Evolutionary conservation across 2,113 vertebrate genomes (phyloP), one percentile per base, ranked within the genome.

Genomic region (Cichladusa arquata): DNA sequence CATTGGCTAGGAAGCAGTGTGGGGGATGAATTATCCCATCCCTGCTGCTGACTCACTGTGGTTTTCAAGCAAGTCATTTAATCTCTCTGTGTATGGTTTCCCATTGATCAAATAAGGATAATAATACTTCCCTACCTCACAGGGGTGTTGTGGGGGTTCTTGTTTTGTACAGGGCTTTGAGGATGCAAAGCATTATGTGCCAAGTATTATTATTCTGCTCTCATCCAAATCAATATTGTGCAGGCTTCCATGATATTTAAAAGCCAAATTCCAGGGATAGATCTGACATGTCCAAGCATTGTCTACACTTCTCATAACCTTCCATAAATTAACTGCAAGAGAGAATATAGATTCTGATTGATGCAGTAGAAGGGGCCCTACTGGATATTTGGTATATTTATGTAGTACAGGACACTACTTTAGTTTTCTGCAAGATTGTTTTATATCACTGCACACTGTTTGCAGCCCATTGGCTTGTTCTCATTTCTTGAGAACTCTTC

Each of bases 71-170:
- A 91, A 85, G 66, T 93, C 79, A 77, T 92, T 94, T 84, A 90
- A 86, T 93, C 73, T 92, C 84, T 95, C 89, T 95, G 16, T 92
- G 34, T 95, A 66, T 91, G 58, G 82, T 91, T 87, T 69, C 86
- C 76, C 84, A 77, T 88, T 74, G 89, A 88, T 95, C 79, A 88
- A 90, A 76, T 93, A 90, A 78, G 95, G 88, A 92, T 95, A 92
- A 95, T 95, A 93, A 94, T 96, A 94, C 92, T 96, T 92, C 94
- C 95, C 95, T 97, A 96, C 91, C 95, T 96, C 95, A 92, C 93
- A 96, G 93, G 90, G 95, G 45, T 97, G 91, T 97, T 96, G 96
- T 97, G 96, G 67, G 95, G 96, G 47, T 95, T 95, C 88, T 92
- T 87, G 76, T 93, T 88, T 78, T 92, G 44, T 94, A 91, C 44